phyloP scores from a whole-genome alignment of 2,888 invertebrate genomes.

The Nycteola revayana region DNA sequence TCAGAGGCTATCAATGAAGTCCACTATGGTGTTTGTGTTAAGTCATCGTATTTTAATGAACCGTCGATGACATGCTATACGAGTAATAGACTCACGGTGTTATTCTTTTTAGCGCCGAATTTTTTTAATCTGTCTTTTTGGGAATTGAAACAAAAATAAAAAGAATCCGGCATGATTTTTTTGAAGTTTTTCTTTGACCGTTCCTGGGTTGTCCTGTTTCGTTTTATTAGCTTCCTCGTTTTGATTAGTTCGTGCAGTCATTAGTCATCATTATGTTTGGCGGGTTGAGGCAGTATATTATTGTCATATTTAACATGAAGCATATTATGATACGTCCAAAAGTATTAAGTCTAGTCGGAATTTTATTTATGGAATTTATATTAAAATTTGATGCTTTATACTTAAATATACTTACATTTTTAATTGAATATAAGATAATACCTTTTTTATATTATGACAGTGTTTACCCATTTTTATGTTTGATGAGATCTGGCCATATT shows the following conservation, averaged over 20 bases:
- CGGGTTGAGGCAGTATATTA: conserved; percentile 26
- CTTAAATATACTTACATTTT: no score
- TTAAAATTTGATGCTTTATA: no score
- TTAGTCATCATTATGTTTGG: conserved; percentile 41
- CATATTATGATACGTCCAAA: conserved; percentile 13
- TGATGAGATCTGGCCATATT: no score
- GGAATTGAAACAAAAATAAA: conserved; percentile 58
- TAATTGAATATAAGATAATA: no score
- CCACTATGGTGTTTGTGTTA: conserved; percentile 77
- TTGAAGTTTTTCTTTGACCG: conserved; percentile 51
- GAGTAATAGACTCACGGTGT: conserved; percentile 77
- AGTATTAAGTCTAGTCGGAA: no score
- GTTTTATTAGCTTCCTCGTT: conserved; percentile 54
- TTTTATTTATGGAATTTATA: no score
- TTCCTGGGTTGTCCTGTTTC: conserved; percentile 55
- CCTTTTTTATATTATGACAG: no score
- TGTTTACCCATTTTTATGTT: no score
- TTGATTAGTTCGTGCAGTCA: conserved; percentile 41
- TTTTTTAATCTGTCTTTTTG: conserved; percentile 63
- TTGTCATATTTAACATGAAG: conserved; percentile 7
- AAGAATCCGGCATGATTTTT: conserved; percentile 53
- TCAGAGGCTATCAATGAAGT: conserved; percentile 81
- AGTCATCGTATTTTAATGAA: conserved; percentile 82
- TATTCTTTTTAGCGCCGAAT: conserved; percentile 78
- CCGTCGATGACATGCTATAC: conserved; percentile 80